Evolutionary conservation across 2,797 vertebrate species (phyloP).

Genomic region (Pempheris klunzingeri): DNA sequence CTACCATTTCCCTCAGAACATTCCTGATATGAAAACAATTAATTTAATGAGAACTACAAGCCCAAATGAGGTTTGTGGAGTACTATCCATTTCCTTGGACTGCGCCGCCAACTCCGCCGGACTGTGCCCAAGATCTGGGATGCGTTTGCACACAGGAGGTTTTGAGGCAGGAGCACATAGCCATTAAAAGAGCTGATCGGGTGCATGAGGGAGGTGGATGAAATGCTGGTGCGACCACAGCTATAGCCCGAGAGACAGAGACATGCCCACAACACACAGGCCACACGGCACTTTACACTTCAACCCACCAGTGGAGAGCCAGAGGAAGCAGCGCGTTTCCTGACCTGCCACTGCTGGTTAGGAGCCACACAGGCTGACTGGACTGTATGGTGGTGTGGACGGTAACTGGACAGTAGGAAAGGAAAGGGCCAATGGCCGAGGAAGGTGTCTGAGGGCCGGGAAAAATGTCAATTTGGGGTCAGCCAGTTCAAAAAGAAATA

Average conservation of each 20-base stretch:
- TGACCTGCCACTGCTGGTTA: constrained; percentile 67
- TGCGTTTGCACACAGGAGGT: constrained; percentile 68
- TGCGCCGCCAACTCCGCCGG: constrained; percentile 39
- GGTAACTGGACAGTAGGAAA: constrained; percentile 28
- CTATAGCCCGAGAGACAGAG: constrained; percentile 65
- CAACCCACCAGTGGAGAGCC: constrained; percentile 58
- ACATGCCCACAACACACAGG: constrained; percentile 71
- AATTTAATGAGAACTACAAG: constrained; percentile 76
- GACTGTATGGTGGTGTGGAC: constrained; percentile 37
- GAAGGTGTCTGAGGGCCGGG: constrained; percentile 24
- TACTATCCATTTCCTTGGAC: constrained; percentile 63
- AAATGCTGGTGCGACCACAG: constrained; percentile 69
- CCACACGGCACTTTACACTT: constrained; percentile 74
- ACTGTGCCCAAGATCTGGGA: constrained; percentile 64
- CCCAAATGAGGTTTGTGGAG: constrained; percentile 59
- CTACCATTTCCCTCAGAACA: constrained; percentile 61
- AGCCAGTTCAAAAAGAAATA: constrained; percentile 31
- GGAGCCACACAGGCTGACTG: constrained; percentile 48
- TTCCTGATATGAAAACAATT: constrained; percentile 80
- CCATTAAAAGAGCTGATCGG: constrained; percentile 56
- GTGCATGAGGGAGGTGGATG: constrained; percentile 60
- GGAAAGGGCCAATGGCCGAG: constrained; percentile 25
- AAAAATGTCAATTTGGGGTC: constrained; percentile 11
- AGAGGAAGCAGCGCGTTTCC: constrained; percentile 67
- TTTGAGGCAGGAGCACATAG: constrained; percentile 64